Evolutionary conservation across 2,113 vertebrate species (phyloP).

Genomic region (Amphilophus citrinellus): DNA sequence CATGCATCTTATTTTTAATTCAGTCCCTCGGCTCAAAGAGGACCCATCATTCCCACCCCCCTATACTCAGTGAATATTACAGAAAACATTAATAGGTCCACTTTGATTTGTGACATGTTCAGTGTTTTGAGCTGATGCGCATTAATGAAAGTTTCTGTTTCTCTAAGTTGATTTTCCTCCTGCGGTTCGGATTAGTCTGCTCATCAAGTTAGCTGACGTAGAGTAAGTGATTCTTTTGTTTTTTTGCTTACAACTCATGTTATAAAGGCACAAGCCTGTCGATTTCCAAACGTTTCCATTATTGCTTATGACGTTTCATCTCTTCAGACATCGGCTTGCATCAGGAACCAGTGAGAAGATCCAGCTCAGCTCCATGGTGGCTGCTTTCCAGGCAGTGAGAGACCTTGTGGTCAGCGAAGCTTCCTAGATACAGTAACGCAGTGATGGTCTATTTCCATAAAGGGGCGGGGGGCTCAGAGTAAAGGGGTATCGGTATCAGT

Average conservation of each 20-base stretch:
- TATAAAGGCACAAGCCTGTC: not conserved
- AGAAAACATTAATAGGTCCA: too few relatives aligned
- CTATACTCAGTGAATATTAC: too few relatives aligned
- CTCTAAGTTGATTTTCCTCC: conserved; percentile 93
- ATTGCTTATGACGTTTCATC: not conserved
- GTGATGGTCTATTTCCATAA: not conserved
- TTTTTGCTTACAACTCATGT: not conserved
- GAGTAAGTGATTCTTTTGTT: conserved; percentile 86
- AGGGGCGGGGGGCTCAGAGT: not conserved
- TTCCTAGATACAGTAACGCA: conserved; percentile 47
- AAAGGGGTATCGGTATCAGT: not conserved
- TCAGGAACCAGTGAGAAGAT: conserved; percentile 95
- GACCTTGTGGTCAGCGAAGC: conserved; percentile 91
- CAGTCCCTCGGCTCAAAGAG: too few relatives aligned
- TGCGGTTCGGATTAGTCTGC: conserved; percentile 88
- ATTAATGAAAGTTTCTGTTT: not conserved
- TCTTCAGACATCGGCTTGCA: conserved; percentile 89
- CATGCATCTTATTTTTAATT: too few relatives aligned
- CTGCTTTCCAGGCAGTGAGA: conserved; percentile 94
- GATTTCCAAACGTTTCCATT: not conserved
- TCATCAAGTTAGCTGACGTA: conserved; percentile 93
- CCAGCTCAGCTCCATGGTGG: conserved; percentile 96
- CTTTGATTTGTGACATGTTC: too few relatives aligned
- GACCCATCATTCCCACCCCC: too few relatives aligned
- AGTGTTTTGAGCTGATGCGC: too few relatives aligned